A percentile compares a stretch with the other conserved stretches of the same genome.
phyloP scores from a whole-genome alignment of 2,113 vertebrate genomes.

The Prionailurus bengalensis region DNA sequence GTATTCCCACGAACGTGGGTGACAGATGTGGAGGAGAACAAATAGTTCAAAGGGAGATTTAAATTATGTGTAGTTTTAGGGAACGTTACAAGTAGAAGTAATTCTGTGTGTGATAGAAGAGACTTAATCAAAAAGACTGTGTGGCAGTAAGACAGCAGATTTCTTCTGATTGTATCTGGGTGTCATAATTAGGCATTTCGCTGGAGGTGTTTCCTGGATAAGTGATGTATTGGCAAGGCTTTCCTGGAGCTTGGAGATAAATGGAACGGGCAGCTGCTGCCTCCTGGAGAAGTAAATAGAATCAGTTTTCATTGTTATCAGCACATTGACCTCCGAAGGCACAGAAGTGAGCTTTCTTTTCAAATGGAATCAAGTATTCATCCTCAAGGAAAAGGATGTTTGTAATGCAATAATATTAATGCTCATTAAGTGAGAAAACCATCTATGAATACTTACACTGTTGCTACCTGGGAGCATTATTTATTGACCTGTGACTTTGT shows the following conservation, averaged over 20 bases:
- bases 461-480: slow-evolving; percentile 68
- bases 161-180: slow-evolving; percentile 2
- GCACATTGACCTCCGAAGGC: slow-evolving; percentile 30
- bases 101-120: slow-evolving; percentile 27
- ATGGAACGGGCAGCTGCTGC: neutral
- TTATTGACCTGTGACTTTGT: slow-evolving; percentile 79
- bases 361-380: slow-evolving; percentile 26
- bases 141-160: neutral
- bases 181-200: slow-evolving; percentile 44
- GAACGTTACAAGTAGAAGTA: slow-evolving; percentile 4
- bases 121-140: neutral
- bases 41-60: slow-evolving; percentile 40
- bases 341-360: slow-evolving; percentile 64
- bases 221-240: slow-evolving; percentile 19
- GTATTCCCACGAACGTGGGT: neutral
- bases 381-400: neutral
- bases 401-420: slow-evolving; percentile 41
- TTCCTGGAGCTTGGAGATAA: slow-evolving; percentile 52
- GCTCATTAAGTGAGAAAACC: slow-evolving; percentile 68
- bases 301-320: slow-evolving; percentile 61
- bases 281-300: slow-evolving; percentile 71
- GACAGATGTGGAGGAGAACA: neutral
- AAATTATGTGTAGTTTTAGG: slow-evolving; percentile 37
- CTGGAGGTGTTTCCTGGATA: slow-evolving; percentile 69
- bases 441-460: slow-evolving; percentile 60